Conservation (phyloP, 2,888 invertebrate genomes). For the Sclerodermus sp. region DNA sequence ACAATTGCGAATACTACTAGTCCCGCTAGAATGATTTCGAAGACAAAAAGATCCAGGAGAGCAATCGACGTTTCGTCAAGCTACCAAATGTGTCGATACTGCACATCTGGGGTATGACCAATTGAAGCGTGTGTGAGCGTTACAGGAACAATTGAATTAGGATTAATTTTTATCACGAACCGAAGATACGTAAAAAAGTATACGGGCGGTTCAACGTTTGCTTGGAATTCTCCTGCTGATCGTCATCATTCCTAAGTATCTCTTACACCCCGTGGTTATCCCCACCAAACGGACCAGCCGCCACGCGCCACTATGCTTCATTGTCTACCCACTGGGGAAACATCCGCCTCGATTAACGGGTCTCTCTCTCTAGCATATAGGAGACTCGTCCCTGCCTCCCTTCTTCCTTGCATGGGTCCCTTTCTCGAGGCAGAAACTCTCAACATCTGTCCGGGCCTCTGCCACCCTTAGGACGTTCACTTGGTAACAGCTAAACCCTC, state of each 20-base stretch:
- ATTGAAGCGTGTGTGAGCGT: no score
- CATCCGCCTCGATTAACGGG: constrained; percentile 10
- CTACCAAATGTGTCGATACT: no score
- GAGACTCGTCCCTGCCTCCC: constrained; percentile 5
- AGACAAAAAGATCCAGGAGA: no score
- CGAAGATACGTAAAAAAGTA: no score
- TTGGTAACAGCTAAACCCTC: constrained; percentile 43
- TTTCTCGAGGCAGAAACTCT: constrained; percentile 38
- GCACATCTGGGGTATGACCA: no score
- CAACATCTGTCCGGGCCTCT: constrained; percentile 48
- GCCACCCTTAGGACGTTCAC: constrained; percentile 40
- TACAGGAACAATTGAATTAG: no score
- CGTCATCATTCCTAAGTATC: constrained; percentile 35
- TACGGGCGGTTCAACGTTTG: no score
- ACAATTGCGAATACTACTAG: no score
- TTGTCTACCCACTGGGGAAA: constrained; percentile 34
- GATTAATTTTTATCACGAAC: no score
- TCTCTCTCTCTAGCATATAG: constrained; percentile 9
- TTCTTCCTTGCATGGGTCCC: constrained; percentile 4
- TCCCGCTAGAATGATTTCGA: no score
- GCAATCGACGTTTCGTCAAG: no score
- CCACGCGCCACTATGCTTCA: constrained; percentile 46
- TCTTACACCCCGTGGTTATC: constrained; percentile 42
- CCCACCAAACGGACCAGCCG: constrained; percentile 29
- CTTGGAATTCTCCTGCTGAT: constrained; percentile 2